phyloP scores from a whole-genome alignment of 1,140 invertebrate species.

The Elymnias hypermnestra region DNA sequence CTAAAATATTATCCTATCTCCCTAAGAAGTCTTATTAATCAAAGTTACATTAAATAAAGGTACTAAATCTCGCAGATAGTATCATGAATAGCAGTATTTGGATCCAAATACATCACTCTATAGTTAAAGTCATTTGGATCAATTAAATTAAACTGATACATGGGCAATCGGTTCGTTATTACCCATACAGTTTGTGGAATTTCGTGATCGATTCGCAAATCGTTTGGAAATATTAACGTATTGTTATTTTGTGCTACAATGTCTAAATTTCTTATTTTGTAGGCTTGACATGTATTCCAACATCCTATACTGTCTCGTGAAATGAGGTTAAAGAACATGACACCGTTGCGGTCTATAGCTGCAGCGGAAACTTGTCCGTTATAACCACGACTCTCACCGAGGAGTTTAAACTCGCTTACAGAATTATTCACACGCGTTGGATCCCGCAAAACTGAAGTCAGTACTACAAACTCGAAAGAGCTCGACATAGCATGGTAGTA shows the following conservation, averaged over 20 bases:
- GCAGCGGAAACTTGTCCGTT: conserved; percentile 84
- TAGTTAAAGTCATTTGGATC: conserved; percentile 84
- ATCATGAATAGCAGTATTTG: conserved; percentile 77
- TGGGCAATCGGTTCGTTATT: conserved; percentile 84
- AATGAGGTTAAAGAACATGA: conserved; percentile 88
- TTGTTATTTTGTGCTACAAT: conserved; percentile 79
- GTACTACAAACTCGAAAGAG: conserved; percentile 83
- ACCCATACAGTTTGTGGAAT: conserved; percentile 83
- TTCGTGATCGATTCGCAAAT: conserved; percentile 84
- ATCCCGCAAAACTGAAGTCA: conserved; percentile 80
- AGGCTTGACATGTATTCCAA: conserved; percentile 86
- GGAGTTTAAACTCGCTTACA: conserved; percentile 78
- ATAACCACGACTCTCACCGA: conserved; percentile 79
- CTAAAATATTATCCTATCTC: no score
- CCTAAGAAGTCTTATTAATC: no score
- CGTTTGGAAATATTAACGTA: conserved; percentile 87
- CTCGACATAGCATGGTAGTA: conserved; percentile 90
- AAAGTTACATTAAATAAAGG: no score
- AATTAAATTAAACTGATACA: conserved; percentile 83
- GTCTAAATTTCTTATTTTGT: conserved; percentile 79
- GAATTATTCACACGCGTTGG: conserved; percentile 76
- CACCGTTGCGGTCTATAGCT: conserved; percentile 83
- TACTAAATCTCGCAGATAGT: conserved; percentile 77
- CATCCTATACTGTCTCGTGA: conserved; percentile 85
- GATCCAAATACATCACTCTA: conserved; percentile 80